Conservation (phyloP, 30 jellyfish, hydroid and myxozoan species). For the Hydractinia echinata region DNA sequence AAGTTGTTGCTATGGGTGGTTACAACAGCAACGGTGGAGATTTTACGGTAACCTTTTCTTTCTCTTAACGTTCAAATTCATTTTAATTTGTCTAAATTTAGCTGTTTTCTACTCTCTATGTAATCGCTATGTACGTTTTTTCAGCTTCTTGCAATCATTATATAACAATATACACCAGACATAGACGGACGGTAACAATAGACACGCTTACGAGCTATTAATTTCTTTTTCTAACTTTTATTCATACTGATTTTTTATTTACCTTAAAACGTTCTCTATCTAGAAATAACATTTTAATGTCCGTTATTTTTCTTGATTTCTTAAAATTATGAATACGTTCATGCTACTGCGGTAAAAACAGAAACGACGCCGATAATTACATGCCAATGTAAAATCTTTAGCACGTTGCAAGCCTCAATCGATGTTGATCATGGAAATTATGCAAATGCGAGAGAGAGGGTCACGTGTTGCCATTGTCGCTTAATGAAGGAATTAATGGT, state of each 20-base stretch:
- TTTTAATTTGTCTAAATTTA: neutral
- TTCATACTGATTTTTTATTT: neutral
- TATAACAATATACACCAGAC: too few relatives aligned
- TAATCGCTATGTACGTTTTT: neutral
- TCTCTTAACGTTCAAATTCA: neutral
- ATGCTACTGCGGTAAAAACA: neutral
- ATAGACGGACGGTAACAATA: too few relatives aligned
- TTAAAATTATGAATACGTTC: neutral
- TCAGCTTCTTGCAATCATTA: too few relatives aligned
- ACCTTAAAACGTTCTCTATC: neutral
- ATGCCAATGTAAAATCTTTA: too few relatives aligned
- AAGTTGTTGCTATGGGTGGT: constrained; percentile 1
- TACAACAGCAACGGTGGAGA: neutral
- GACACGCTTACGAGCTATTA: neutral
- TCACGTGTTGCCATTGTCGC: constrained; percentile 9
- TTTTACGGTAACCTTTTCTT: neutral
- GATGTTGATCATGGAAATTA: neutral
- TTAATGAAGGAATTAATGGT: neutral
- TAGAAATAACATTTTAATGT: neutral
- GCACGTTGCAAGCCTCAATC: neutral
- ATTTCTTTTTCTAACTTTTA: neutral
- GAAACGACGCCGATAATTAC: neutral
- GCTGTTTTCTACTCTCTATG: neutral
- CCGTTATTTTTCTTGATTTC: neutral
- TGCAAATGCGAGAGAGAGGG: neutral